Conservation (phyloP, 2,797 vertebrate species). For the Microcaecilia unicolor region DNA sequence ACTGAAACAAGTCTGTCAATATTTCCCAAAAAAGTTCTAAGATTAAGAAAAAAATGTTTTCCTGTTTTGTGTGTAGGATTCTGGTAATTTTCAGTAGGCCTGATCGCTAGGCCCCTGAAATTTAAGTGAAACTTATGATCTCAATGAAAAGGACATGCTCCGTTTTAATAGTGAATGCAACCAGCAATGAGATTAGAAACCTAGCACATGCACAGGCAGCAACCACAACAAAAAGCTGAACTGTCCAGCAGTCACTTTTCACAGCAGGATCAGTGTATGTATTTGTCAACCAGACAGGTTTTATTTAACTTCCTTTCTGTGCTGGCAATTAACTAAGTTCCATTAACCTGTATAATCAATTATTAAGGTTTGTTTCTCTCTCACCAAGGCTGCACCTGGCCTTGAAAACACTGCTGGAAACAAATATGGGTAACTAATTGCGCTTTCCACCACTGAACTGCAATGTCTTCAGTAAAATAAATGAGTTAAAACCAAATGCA, state of each 20-base stretch:
- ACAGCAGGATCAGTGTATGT: constrained; percentile 33
- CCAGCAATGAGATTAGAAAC: constrained; percentile 3
- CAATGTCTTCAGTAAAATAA: too few species aligned
- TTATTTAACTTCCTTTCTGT: constrained; percentile 29
- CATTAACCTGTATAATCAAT: constrained; percentile 37
- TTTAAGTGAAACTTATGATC: constrained; percentile 7
- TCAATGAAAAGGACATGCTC: constrained; percentile 9
- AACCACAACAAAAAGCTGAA: constrained; percentile 18
- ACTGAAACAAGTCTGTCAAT: constrained; percentile 15
- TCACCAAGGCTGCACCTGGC: constrained; percentile 10
- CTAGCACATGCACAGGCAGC: neutral
- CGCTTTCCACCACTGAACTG: too few species aligned
- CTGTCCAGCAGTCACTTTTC: constrained; percentile 27
- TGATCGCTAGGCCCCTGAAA: constrained; percentile 1
- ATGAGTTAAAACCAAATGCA: too few species aligned
- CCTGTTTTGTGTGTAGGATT: constrained; percentile 24
- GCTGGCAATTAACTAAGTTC: constrained; percentile 46
- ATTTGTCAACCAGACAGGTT: constrained; percentile 30
- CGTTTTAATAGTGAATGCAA: constrained; percentile 14
- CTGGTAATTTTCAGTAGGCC: constrained; percentile 10
- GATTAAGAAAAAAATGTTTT: constrained; percentile 16
- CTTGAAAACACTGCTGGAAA: constrained; percentile 31
- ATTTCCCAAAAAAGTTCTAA: constrained; percentile 9
- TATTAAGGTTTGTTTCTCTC: constrained; percentile 43
- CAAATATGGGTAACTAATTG: too few species aligned